phyloP scores from a whole-genome alignment of 2,888 invertebrate genomes.

The Drosophila cognata region DNA sequence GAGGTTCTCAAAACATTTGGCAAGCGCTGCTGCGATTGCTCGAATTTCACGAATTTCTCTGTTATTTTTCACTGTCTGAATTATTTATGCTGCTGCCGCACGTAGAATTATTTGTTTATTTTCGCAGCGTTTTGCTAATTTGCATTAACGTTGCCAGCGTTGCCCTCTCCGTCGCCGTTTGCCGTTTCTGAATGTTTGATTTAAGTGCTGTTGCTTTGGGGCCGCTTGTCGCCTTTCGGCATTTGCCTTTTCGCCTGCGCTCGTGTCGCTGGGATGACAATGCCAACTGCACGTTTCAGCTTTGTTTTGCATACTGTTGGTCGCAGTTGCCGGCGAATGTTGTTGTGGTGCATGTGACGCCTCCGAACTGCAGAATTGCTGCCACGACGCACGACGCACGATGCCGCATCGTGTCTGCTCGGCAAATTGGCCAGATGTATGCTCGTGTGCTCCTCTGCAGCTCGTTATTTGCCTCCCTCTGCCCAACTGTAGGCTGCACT shows the following conservation, averaged over 20 bases:
- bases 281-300: conserved; percentile 80
- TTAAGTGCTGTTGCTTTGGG: conserved; percentile 44
- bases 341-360: conserved; percentile 59
- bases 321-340: conserved; percentile 74
- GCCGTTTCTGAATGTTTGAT: conserved; percentile 20
- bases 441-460: conserved; percentile 30
- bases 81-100: conserved; percentile 53
- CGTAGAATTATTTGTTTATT: conserved; percentile 73
- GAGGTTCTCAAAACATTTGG: conserved; percentile 75
- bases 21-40: conserved; percentile 51
- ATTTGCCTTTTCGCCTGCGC: conserved; percentile 20
- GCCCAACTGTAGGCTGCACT: conserved; percentile 28
- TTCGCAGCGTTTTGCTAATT: conserved; percentile 67
- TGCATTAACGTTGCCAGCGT: conserved; percentile 56
- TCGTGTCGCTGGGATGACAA: conserved; percentile 34
- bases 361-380: conserved; percentile 60
- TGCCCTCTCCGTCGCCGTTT: conserved; percentile 8
- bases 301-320: conserved; percentile 82
- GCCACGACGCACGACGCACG: conserved; percentile 26
- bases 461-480: conserved; percentile 20
- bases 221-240: conserved; percentile 13
- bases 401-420: conserved; percentile 54
- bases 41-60: conserved; percentile 50
- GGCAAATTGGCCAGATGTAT: conserved; percentile 63
- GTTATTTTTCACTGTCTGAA: conserved; percentile 71